These are phyloP conservation scores for Anguilla megastoma DNA, from an alignment of 2,797 vertebrate genomes.

Conservation along the genomic window DNA sequence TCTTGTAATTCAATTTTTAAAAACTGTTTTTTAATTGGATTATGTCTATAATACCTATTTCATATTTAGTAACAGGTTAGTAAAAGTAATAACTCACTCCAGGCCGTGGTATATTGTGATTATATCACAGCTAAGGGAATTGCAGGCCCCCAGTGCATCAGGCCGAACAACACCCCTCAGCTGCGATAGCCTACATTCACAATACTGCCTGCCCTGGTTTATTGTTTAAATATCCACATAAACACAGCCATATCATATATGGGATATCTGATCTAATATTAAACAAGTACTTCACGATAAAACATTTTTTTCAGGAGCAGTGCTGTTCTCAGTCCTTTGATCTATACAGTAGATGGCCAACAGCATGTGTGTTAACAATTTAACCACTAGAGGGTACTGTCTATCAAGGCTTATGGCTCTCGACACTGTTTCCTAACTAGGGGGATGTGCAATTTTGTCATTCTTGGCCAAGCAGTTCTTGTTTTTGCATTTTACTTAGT, in stretches of 20 bases:
- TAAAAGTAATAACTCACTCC: no score
- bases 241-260: not conserved
- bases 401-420: not conserved
- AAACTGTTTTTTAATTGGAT: no score
- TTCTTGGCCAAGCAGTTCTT: not conserved
- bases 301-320: not conserved
- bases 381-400: conserved; percentile 30
- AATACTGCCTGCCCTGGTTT: no score
- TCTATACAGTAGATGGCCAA: not conserved
- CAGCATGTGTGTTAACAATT: not conserved
- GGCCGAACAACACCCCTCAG: no score
- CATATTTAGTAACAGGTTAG: no score
- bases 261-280: conserved; percentile 8
- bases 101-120: no score
- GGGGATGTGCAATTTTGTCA: not conserved
- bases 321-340: not conserved
- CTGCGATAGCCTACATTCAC: no score
- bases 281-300: not conserved
- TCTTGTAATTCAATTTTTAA: no score
- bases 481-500: not conserved
- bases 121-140: no score
- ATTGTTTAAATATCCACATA: not conserved
- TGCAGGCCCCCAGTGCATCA: no score
- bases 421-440: not conserved
- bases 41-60: no score